Base-by-base conservation (phyloP, 2,113 vertebrate genomes). In the Brienomyrus longianalis region DNA sequence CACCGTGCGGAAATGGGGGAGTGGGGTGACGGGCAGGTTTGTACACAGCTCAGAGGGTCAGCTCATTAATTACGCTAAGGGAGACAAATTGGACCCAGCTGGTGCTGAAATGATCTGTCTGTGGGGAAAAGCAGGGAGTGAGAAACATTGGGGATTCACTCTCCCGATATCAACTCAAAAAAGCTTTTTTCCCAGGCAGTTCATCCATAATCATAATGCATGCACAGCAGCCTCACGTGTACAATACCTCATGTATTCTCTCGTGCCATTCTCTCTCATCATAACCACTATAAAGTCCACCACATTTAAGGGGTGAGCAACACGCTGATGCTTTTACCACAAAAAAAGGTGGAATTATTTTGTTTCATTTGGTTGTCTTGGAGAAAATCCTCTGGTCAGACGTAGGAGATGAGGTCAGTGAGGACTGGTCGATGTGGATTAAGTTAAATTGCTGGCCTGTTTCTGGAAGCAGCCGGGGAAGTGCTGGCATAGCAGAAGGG, bases 371-470 rank as follows among this genome's bases (percentile, higher is more conserved):
- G 94, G 93, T 92, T 94, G 93, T 94, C 94, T 94, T 91, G 31
- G 90, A 93, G 93, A 94, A 95, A 96, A 95, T 95, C 95, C 93
- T 93, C 91, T 80, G 87, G 91, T 92, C 92, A 92, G 93, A 91
- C 93, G 91, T 92, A 90, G 92, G 90, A 92, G 94, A 93, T 95
- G 94, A 96, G 94, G 94, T 96, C 95, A 96, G 92, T 86, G 93
- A 94, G 92, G 92, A 94, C 92, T 94, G 95, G 95, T 96, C 95
- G 93, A 95, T 96, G 94, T 92, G 94, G 94, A 96, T 96, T 95
- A 95, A 94, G 92, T 91, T 91, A 95, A 95, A 96, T 95, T 93
- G 94, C 93, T 92, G 90, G 91, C 90, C 94, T 94, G 95, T 95
- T 93, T 91, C 90, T 92, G 91, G 35, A 90, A 91, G 90, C 74